Evolutionary conservation across 2,797 vertebrate species (phyloP), one percentile per base, ranked within the genome.

Genomic region (Carduelis carduelis): DNA sequence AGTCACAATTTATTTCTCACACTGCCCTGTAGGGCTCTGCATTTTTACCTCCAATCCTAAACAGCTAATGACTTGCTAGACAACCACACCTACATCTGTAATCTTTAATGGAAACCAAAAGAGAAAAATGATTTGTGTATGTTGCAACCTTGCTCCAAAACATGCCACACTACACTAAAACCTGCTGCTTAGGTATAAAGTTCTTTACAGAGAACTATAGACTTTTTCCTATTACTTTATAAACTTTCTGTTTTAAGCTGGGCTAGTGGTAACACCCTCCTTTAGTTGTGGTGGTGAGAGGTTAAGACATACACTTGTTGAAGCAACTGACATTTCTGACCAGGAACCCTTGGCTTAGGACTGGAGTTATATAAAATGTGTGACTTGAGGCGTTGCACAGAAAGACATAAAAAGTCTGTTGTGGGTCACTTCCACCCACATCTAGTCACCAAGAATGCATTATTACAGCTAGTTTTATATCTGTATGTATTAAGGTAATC

Each of bases 401-500:
- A 87, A 87, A 27, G 23, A 69, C 47, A 46, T 39, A 77, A 83
- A 46, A 93, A 60, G 27, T 70, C 68, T 85, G 22, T 34, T 89
- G 52, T 89, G 93, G n/a, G 28, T 94, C 53, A 85, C 84, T 87
- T 92, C 60, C 56, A 89, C 49, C 49, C 63, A 65, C 49, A 70
- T 68, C 27, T 87, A 20, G 46, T 83, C 71, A 94, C 79, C 53
- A 68, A 77, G 68, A 92, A 91, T 55, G 68, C 56, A 89, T 83
- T 87, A 92, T 87, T 91, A 61, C 39, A 57, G 52, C n/a, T 91
- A 75, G 91, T 92, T 96, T 89, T 92, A 60, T 63, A 91, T 79
- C 82, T 93, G 93, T 94, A 94, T 71, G 75, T 91, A 83, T 81
- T 91, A 80, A 95, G 37, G 28, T 83, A 93, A 95, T 85, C 34